Base-by-base conservation (phyloP, 2,888 invertebrate species). In the Hydraecia micacea region DNA sequence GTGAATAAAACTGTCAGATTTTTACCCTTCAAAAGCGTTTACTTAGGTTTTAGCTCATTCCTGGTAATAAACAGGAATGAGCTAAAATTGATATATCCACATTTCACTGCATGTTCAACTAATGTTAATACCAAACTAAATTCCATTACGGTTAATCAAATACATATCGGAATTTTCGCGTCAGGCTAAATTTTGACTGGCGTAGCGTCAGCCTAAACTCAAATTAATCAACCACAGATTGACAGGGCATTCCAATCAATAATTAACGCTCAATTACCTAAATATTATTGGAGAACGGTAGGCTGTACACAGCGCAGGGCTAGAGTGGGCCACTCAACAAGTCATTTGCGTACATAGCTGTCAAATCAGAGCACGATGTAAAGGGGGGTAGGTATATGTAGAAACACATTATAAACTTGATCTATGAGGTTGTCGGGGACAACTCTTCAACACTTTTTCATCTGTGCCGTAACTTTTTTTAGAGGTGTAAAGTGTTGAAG, bases 211-310 rank as follows among this genome's bases (percentile, higher is more conserved):
- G 77, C 80, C 81, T 86, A 82, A 86, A 85, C 84, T 73, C 89
- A 84, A 88, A 91, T 91, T 90, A 91, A 91, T 91, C 86, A 91
- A 83, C 86, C 87, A 72, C 87, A 87, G 85, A 90, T 90, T 90
- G 91, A 89, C 87, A 89, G 86, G 81, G 85, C 87, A 90, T 87
- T 87, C 85, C 87, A 80, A 85, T 89, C 87, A 83, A 86, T 88
- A 88, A 85, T 84, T 84, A 84, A 86, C 83, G 88, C 78, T 86
- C 89, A 90, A 90, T 91, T 89, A 87, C 79, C 85, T 83, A 86
- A 89, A 89, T 89, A 86, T 87, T 89, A 87, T 86, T 88, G 80
- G 85, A 80, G 77, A 80, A 72, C 39, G 77, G 25, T 67, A 36
- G n/a, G 25, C 28, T 55, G n/a, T 60, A 71, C 32, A 67, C 28